Evolutionary conservation across 2,797 vertebrate genomes (phyloP), one percentile per base, ranked within the genome.

Genomic region (Calcarius lapponicus): DNA sequence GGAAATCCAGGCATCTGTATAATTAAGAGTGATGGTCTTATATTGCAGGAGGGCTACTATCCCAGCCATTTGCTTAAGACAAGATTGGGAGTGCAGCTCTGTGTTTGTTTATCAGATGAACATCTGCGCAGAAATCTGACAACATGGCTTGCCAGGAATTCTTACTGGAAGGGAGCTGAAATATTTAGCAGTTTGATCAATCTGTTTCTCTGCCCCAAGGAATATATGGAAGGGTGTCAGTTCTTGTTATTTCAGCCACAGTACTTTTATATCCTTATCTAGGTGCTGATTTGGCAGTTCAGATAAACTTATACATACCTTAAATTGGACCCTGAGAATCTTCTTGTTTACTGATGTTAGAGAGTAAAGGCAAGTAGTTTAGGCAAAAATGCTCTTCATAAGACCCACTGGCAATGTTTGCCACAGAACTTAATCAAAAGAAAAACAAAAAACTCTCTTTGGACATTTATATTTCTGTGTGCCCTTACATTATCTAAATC

Each of bases 21-120:
- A 91, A 96, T 93, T 90, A 94, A 82, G 79, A 91, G 24, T 78
- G 87, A 94, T 74, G 21, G 16, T 71, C 53, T 78, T 92, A 50
- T 45, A 51, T 48, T 57, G 51, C 45, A 88, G 61, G 61, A 93
- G 34, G 69, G 10, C 15, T 83, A 70, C 51, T 56, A 40, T 92
- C 80, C 56, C 25, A 85, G 48, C 12, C 85, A 80, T 91, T 80
- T 74, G 26, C 43, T 91, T 79, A 96, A 80, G 56, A 81, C 32
- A 66, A 54, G 42, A 53, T 25, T 67, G 85, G 64, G 87, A 91
- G 22, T 34, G 64, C 38, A 67, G 42, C 12, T 71, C 65, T 74
- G 17, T 76, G 29, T 90, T 93, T 94, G 75, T 80, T 94, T 94
- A 95, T 32, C 29, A 5, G 0, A 47, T 34, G 57, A 95, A 90